phyloP scores from a whole-genome alignment of 2,888 invertebrate species.

The Coenonympha glycerion region DNA sequence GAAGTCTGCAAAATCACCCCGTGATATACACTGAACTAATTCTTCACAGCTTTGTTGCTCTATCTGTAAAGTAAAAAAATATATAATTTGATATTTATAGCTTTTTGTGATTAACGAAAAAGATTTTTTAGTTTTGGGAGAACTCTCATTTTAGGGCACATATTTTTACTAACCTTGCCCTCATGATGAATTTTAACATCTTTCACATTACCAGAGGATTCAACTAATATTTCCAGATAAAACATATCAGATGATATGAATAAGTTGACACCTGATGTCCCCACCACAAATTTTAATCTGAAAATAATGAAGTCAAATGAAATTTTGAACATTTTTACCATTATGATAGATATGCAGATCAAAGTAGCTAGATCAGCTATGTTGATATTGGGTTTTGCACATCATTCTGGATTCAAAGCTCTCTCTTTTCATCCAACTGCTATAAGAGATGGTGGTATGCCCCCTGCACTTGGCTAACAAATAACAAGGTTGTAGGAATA shows the following conservation, averaged over 20 bases:
- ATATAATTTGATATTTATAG: too few relatives aligned
- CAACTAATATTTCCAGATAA: slow-evolving; percentile 92
- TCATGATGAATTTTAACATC: slow-evolving; percentile 95
- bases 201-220: slow-evolving; percentile 87
- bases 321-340: not conserved
- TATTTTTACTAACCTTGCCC: slow-evolving; percentile 82
- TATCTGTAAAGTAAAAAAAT: too few relatives aligned
- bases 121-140: not conserved
- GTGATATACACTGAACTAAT: slow-evolving; percentile 86
- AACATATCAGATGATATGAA: slow-evolving; percentile 98
- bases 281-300: slow-evolving; percentile 91
- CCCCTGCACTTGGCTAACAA: too few relatives aligned
- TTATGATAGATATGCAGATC: not conserved
- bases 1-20: slow-evolving; percentile 93
- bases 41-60: slow-evolving; percentile 92
- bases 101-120: too few relatives aligned
- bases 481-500: too few relatives aligned
- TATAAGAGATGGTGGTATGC: too few relatives aligned
- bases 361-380: too few relatives aligned
- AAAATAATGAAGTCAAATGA: slow-evolving; percentile 30
- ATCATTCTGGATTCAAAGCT: too few relatives aligned
- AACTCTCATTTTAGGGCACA: too few relatives aligned
- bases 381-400: too few relatives aligned
- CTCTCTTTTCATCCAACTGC: too few relatives aligned
- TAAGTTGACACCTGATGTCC: slow-evolving; percentile 85